Base-by-base conservation (phyloP, 2,113 vertebrate genomes). In the Dromaius novaehollandiae region DNA sequence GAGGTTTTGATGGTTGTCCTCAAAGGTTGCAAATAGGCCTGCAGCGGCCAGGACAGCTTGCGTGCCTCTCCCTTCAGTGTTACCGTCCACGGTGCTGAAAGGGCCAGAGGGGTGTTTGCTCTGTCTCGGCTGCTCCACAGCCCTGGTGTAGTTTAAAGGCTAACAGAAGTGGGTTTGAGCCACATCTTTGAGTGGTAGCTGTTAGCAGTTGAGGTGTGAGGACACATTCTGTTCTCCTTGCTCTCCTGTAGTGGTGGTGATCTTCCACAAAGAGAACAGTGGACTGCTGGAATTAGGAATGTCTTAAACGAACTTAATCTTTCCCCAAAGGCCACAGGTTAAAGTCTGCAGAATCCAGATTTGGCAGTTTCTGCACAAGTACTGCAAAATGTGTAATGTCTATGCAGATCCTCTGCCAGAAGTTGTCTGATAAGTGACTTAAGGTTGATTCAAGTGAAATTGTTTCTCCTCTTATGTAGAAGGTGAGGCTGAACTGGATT, bases 101-200 rank as follows among this genome's bases (percentile, higher is more conserved):
- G 74, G 44, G 26, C 28, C 7, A 4, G 0, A 6, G 17, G 48
- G 26, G 20, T 8, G 77, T 21, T 5, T 5, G 53, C 56, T 74
- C 22, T 42, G 2, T 48, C 22, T 24, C 5, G 1, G 6, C 48
- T 5, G 30, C 5, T 4, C 46, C 58, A 3, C 13, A 2, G 46
- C 26, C 28, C 21, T 2, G 9, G 3, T 10, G 38, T 18, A 6
- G 13, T 0, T 6, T 11, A 25, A 28, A 36, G 65, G 51, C 65
- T 44, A 0, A 7, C 1, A 4, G 36, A 4, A 10, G 15, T 6
- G 48, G 46, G 11, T 68, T 50, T 64, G 65, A n/a, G 63, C 48
- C 14, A 2, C 30, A 6, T 12, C 42, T 69, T 77, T 44, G 38
- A 32, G 38, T 9, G 9, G 32, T 14, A 21, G 15, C 26, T 26